A percentile compares a stretch with the other conserved stretches of the same genome.
phyloP scores from a whole-genome alignment of 2,888 invertebrate species.

The Criorhina ranunculi region DNA sequence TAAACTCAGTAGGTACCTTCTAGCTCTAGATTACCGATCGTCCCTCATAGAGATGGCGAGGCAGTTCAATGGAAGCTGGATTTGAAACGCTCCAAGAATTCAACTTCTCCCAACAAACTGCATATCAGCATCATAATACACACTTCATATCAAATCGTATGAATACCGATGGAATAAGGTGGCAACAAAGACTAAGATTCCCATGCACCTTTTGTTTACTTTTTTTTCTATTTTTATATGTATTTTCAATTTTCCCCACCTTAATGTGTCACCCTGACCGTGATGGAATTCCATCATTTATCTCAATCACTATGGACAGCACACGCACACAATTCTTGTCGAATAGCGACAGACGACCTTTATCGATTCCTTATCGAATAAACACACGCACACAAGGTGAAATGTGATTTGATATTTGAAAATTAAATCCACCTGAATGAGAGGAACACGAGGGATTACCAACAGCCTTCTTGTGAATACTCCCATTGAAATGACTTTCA shows the following conservation, averaged over 20 bases:
- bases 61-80: no score
- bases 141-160: no score
- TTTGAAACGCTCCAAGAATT: no score
- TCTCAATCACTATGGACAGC: constrained; percentile 62
- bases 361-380: constrained; percentile 38
- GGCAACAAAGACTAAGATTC: background rate
- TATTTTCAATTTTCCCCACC: constrained; percentile 68
- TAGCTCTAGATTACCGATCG: no score
- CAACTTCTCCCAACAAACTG: no score
- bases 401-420: constrained; percentile 50
- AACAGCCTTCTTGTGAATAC: background rate
- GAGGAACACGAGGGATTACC: constrained; percentile 23
- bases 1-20: no score
- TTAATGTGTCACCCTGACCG: constrained; percentile 48
- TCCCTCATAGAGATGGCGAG: no score
- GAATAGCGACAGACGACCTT: constrained; percentile 38
- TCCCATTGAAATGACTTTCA: constrained; percentile 11
- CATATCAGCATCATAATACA: no score
- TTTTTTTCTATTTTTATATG: constrained; percentile 9
- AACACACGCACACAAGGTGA: constrained; percentile 21
- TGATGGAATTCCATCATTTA: constrained; percentile 66
- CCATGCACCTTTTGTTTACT: constrained; percentile 11
- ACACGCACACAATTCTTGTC: constrained; percentile 36
- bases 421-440: constrained; percentile 32
- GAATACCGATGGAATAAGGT: no score